These are phyloP conservation scores for Euglossa dilemma DNA, from an alignment of 1,140 invertebrate species.

Conservation along the genomic window DNA sequence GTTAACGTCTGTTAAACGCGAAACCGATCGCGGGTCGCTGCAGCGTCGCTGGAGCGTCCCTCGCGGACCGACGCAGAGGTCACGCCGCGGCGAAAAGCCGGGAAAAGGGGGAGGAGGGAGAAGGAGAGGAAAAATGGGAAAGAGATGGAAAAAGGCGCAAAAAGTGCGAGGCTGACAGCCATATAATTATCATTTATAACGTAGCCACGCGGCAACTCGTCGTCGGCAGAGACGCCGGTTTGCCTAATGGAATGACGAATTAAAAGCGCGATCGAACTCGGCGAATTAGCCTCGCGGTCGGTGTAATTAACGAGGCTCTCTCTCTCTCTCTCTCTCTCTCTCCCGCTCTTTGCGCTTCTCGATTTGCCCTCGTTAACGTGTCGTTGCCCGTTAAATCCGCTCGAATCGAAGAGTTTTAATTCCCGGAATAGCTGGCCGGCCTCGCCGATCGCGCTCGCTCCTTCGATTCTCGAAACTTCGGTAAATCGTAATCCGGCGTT, in stretches of 20 bases:
- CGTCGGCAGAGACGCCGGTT: conserved; percentile 11
- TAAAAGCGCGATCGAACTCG: conserved; percentile 55
- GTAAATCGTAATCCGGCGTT: background rate
- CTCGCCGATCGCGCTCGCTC: background rate
- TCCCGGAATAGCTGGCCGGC: background rate
- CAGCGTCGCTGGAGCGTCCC: no score
- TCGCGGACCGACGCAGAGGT: no score
- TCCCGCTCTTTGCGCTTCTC: conserved; percentile 18
- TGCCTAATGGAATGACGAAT: conserved; percentile 46
- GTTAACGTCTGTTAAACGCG: conserved; percentile 26
- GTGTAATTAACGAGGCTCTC: conserved; percentile 37
- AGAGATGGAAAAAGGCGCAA: background rate
- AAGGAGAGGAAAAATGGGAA: background rate
- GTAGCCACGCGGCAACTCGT: conserved; percentile 38
- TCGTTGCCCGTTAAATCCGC: conserved; percentile 48
- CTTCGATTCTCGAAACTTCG: background rate
- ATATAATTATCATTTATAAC: conserved; percentile 65
- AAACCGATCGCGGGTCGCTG: conserved; percentile 37
- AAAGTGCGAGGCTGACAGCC: conserved; percentile 17
- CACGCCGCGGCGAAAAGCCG: background rate
- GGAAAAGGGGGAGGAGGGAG: background rate
- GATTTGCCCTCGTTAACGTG: conserved; percentile 57
- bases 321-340: conserved; percentile 19
- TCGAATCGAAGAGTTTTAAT: background rate
- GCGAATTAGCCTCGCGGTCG: conserved; percentile 46